Conservation (phyloP, 2,113 vertebrate genomes). For the Prinia subflava region DNA sequence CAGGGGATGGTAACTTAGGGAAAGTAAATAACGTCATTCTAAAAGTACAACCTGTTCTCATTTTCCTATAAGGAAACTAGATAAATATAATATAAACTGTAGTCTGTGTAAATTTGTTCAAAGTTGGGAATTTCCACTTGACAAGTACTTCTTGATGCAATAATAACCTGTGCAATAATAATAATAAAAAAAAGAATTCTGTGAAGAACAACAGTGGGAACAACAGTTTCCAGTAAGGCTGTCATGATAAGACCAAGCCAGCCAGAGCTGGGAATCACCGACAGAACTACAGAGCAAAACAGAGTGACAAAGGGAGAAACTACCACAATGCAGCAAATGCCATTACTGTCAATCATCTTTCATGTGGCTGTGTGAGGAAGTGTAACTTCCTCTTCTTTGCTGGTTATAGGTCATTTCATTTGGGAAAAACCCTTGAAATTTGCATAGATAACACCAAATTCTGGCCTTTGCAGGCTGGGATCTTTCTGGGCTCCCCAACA, state of each 20-base stretch:
- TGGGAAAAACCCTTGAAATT: conserved; percentile 8
- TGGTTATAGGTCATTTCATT: not conserved
- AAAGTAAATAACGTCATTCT: not conserved
- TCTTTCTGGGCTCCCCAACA: not conserved
- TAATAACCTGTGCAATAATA: not conserved
- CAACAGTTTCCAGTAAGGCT: not conserved
- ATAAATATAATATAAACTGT: not conserved
- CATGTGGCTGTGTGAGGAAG: not conserved
- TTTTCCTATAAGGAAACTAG: not conserved
- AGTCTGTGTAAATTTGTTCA: not conserved
- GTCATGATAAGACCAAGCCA: not conserved
- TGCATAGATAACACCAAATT: not conserved
- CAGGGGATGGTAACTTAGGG: not conserved
- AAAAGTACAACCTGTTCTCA: not conserved
- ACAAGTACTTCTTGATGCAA: not conserved
- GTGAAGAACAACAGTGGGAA: not conserved
- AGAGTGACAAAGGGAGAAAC: not conserved
- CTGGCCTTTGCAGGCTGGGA: not conserved
- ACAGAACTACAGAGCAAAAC: not conserved
- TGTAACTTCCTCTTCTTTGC: conserved; percentile 35
- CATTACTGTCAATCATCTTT: not conserved
- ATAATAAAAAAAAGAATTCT: not conserved
- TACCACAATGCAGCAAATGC: not conserved
- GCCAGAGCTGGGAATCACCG: not conserved
- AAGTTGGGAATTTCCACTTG: not conserved